Conservation (phyloP, 37 sponge, comb jelly and placozoan genomes). For the Halichondria panicea region DNA sequence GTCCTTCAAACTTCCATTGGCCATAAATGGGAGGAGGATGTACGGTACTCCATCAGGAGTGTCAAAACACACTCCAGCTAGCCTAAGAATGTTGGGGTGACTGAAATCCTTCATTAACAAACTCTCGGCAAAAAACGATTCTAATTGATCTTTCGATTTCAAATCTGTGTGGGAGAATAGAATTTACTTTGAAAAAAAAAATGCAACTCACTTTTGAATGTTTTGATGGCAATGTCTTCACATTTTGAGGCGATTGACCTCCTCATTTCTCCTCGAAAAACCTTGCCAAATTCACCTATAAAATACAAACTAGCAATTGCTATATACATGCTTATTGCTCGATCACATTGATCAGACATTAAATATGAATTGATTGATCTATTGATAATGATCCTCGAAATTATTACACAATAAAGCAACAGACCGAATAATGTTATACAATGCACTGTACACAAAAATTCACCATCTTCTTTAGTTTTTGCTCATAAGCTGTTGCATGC, state of each 20-base stretch:
- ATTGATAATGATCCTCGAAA: no score
- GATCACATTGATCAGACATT: no score
- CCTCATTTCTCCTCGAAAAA: no score
- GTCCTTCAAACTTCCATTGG: constrained; percentile 22
- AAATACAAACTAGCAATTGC: no score
- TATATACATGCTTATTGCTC: no score
- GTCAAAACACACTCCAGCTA: constrained; percentile 28
- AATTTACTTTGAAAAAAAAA: neutral
- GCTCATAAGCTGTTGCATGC: no score
- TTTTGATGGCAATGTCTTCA: constrained; percentile 30
- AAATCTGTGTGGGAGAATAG: neutral
- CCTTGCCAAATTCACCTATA: neutral
- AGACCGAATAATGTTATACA: no score
- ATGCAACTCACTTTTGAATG: constrained; percentile 20
- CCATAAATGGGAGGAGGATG: constrained; percentile 34
- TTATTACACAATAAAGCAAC: no score
- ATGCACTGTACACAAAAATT: no score
- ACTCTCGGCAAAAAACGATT: constrained; percentile 29
- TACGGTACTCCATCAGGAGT: constrained; percentile 28
- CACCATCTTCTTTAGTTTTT: no score
- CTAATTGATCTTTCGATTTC: neutral
- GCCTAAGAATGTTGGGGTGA: constrained; percentile 25
- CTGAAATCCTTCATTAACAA: constrained; percentile 18
- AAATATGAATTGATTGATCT: no score
- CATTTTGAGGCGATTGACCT: neutral